Evolutionary conservation across 1,140 invertebrate species (phyloP), one percentile per base, ranked within the genome.

Genomic region (Formica selysi): DNA sequence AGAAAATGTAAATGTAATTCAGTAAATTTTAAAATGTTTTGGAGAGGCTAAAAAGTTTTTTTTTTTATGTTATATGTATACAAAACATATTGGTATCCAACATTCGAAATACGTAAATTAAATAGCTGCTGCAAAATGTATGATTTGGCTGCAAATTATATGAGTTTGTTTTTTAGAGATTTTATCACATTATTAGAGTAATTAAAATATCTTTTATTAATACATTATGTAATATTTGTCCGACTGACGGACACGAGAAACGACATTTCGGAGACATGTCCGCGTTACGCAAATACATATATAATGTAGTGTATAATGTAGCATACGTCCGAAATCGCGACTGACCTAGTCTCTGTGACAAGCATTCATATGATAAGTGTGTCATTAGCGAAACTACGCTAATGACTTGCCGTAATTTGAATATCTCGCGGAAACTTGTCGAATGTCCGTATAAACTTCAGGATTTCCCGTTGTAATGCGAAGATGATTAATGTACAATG

Each of bases 291-390:
- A 90, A 90, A 89, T 89, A 62, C 54, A 48, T 73, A 36, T 73
- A 57, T 73, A 29, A 86, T 65, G 22, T 4, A 26, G 10, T 22
- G 19, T 76, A 90, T 80, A 84, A 89, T 87, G 78, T 80, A 51
- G n/a, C 76, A 54, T 70, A 76, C 67, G 29, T 29, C 26, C 38
- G 86, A 76, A 85, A 87, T 90, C 76, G 83, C 61, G 76, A 44
- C 80, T 85, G 85, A 87, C 88, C 85, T 38, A 89, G 88, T 87
- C 88, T 79, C 73, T 36, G 67, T 79, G 88, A 86, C 89, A 70
- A 74, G 89, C 67, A 90, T 90, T 90, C 89, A 89, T 89, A 90
- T 90, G 89, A 87, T 90, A 90, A 90, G 59, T 81, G 73, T 41
- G 71, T 86, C 78, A 86, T 89, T 89, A 89, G 76, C 32, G 76